Base-by-base conservation (phyloP, 2,888 invertebrate species). In the Epistrophe grossulariae region DNA sequence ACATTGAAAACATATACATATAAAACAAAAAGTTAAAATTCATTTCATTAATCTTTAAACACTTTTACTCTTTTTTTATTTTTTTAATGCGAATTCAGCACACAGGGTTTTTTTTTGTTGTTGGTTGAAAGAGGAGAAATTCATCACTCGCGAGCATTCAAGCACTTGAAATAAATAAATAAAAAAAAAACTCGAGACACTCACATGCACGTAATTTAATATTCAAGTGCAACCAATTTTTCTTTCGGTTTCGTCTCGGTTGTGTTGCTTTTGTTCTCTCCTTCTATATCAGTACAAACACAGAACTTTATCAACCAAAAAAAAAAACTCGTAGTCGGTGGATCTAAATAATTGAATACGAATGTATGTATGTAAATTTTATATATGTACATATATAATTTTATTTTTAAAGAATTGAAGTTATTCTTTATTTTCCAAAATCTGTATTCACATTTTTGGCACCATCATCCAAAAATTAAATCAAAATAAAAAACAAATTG, bases 211-310 rank as follows among this genome's bases (percentile, higher is more conserved):
- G 50, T 68, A 74, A 64, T 45, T 64, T 64, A 45, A 45, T 64
- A 68, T 83, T 79, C 73, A 83, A 83, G 79, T 83, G 83, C 83
- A 83, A 72, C 73, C 83, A 79, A 74, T 79, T 71, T 77, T 77
- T 55, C 62, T 55, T 76, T 70, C 68, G 19, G 62, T 68, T 74
- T 64, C 68, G 74, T 74, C 19, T 59, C 64, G 62, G 7, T 60
- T 40, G 45, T 13, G 35, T 38, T 55, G 31, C 11, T 50, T 59
- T 48, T 45, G 13, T 48, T 40, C 11, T 52, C 19, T 55, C 19
- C 52, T 66, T 78, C 71, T 15, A 7, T 38, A 31, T 19, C 62
- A 57, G 55, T 55, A 66, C 64, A 17, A 57, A 35, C 55, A 78
- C 28, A 70, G 62, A 45, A 48, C 79, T 73, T 73, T 73, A 68